These are phyloP conservation scores for Pteronotus mesoamericanus DNA, from an alignment of 2,797 vertebrate genomes.

Conservation along the genomic window DNA sequence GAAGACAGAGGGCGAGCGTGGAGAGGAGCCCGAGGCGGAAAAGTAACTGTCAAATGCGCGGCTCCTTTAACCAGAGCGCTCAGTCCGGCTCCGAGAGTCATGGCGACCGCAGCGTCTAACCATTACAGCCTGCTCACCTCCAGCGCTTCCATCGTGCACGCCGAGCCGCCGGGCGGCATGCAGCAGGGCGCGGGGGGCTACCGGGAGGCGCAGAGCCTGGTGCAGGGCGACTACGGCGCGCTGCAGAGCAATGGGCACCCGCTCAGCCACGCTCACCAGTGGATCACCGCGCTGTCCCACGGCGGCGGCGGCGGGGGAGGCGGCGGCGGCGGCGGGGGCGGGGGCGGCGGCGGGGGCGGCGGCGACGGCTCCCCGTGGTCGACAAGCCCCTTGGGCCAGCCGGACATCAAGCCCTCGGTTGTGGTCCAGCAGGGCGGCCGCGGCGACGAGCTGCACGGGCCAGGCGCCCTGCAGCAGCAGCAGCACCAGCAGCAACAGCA, in stretches of 20 bases:
- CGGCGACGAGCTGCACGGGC: constrained; percentile 91
- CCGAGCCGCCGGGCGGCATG: constrained; percentile 93
- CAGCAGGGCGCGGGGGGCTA: constrained; percentile 93
- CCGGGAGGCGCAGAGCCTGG: constrained; percentile 94
- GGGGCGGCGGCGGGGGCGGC: constrained; percentile 76
- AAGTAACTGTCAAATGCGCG: constrained; percentile 97
- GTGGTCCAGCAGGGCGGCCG: constrained; percentile 87
- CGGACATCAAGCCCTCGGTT: constrained; percentile 95
- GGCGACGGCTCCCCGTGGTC: constrained; percentile 91
- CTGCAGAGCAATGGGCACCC: constrained; percentile 97
- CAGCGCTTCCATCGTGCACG: constrained; percentile 96
- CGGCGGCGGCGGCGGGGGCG: constrained; percentile 73
- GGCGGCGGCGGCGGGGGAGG: constrained; percentile 82
- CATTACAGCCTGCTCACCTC: constrained; percentile 97
- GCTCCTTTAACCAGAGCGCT: constrained; percentile 91
- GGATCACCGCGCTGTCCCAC: constrained; percentile 97
- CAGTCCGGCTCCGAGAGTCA: constrained; percentile 97
- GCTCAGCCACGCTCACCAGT: constrained; percentile 98
- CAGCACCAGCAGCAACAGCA: constrained; percentile 83
- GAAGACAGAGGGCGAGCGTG: constrained; percentile 24
- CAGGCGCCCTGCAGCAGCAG: constrained; percentile 82
- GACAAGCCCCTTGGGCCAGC: constrained; percentile 91
- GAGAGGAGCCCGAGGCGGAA: constrained; percentile 85
- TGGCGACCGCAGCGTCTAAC: constrained; percentile 99
- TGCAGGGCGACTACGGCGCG: constrained; percentile 94